Evolutionary conservation across 2,888 invertebrate species (phyloP).

Genomic region (Pyrgus malvae): DNA sequence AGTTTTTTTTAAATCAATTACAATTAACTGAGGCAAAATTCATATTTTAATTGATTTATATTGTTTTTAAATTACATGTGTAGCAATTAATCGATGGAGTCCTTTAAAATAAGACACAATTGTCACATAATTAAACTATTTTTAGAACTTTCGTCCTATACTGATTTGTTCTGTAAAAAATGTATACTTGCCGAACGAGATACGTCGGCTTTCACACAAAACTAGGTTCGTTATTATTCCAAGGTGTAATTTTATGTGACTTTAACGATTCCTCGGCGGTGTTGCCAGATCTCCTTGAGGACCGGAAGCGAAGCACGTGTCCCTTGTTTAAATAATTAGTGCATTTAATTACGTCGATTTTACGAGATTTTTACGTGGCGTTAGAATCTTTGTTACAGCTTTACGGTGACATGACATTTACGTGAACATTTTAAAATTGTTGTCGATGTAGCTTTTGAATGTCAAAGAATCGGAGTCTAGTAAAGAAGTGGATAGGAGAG

Average conservation of each 20-base stretch:
- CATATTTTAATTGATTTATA: too few relatives aligned
- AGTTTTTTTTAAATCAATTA: not conserved
- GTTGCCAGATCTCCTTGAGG: conserved; percentile 33
- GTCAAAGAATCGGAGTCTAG: too few relatives aligned
- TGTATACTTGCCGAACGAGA: too few relatives aligned
- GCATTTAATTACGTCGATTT: conserved; percentile 39
- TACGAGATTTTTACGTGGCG: conserved; percentile 37
- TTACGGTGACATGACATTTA: conserved; percentile 11
- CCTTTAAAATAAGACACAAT: too few relatives aligned
- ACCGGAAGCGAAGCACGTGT: conserved; percentile 43
- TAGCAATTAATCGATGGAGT: too few relatives aligned
- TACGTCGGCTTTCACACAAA: not conserved
- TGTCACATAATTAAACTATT: too few relatives aligned
- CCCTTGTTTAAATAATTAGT: conserved; percentile 36
- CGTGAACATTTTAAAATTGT: not conserved
- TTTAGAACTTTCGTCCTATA: too few relatives aligned
- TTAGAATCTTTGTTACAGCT: conserved; percentile 15
- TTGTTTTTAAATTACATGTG: too few relatives aligned
- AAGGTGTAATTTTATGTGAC: conserved; percentile 37
- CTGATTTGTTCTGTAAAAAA: too few relatives aligned
- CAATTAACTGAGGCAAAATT: too few relatives aligned
- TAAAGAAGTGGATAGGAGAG: too few relatives aligned
- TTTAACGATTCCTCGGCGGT: conserved; percentile 38
- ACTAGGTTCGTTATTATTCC: not conserved
- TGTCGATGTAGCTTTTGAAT: not conserved